phyloP scores from a whole-genome alignment of 1,140 invertebrate genomes.

The Drosophila cardini region DNA sequence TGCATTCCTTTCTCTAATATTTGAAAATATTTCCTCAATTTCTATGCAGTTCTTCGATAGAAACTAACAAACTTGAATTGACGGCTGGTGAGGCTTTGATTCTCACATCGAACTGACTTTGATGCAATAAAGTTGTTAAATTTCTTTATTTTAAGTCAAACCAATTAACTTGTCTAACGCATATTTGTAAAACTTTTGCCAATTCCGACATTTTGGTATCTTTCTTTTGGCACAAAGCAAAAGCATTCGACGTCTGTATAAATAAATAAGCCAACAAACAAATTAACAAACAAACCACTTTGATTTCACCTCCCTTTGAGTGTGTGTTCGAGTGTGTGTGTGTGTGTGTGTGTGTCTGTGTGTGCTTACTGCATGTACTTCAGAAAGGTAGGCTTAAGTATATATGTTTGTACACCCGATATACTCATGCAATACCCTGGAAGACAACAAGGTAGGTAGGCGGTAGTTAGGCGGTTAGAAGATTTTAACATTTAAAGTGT shows the following conservation, averaged over 20 bases:
- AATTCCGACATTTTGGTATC: constrained; percentile 40
- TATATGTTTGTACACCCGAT: too few species aligned
- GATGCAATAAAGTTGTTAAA: neutral
- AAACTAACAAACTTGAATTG: constrained; percentile 43
- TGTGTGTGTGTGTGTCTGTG: constrained; percentile 6
- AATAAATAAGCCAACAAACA: constrained; percentile 63
- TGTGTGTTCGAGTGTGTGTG: neutral
- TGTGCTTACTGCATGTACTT: neutral
- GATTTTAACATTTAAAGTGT: constrained; percentile 69
- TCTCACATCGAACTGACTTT: constrained; percentile 34
- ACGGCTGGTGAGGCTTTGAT: constrained; percentile 64
- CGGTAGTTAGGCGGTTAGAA: neutral
- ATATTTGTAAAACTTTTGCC: constrained; percentile 34
- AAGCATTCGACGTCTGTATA: constrained; percentile 65
- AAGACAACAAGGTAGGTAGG: neutral
- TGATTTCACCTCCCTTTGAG: neutral
- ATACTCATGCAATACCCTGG: constrained; percentile 38
- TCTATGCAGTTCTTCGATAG: constrained; percentile 37
- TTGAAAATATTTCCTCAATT: neutral
- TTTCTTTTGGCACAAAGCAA: constrained; percentile 61
- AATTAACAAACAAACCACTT: constrained; percentile 74
- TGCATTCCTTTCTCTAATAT: neutral
- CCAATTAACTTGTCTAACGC: constrained; percentile 46
- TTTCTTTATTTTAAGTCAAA: constrained; percentile 29
- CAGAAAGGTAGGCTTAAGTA: constrained; percentile 18